Conservation (phyloP, 2,113 vertebrate species). For the Uria lomvia region DNA sequence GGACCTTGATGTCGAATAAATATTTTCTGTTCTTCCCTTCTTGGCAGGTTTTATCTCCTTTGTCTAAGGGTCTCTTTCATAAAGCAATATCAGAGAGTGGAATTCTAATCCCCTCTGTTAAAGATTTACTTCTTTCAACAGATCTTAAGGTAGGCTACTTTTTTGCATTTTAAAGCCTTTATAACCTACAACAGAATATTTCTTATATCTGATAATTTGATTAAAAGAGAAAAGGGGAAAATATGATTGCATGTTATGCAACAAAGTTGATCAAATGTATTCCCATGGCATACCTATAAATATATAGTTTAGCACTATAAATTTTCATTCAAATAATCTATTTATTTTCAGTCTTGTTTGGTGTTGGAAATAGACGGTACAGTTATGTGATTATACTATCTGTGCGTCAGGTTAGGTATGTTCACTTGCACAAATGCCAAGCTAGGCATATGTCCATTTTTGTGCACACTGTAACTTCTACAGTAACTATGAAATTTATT, state of each 20-base stretch:
- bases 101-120: neutral
- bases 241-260: neutral
- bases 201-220: neutral
- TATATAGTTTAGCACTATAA: neutral
- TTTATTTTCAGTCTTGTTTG: neutral
- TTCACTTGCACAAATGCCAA: neutral
- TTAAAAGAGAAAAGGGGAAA: neutral
- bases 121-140: neutral
- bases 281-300: neutral
- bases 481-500: neutral
- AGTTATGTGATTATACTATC: neutral
- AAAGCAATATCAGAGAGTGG: slow-evolving; percentile 58
- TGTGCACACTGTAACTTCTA: neutral
- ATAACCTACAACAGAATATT: neutral
- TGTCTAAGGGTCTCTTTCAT: slow-evolving; percentile 56
- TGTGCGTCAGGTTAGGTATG: neutral
- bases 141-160: neutral
- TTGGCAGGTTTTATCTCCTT: slow-evolving; percentile 46
- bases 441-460: neutral
- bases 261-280: neutral
- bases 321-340: neutral
- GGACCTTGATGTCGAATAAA: neutral
- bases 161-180: neutral
- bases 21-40: neutral
- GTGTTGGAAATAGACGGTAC: neutral